Evolutionary conservation across 2,888 invertebrate species (phyloP), one percentile per base, ranked within the genome.

Genomic region (Rotaria macrura): DNA sequence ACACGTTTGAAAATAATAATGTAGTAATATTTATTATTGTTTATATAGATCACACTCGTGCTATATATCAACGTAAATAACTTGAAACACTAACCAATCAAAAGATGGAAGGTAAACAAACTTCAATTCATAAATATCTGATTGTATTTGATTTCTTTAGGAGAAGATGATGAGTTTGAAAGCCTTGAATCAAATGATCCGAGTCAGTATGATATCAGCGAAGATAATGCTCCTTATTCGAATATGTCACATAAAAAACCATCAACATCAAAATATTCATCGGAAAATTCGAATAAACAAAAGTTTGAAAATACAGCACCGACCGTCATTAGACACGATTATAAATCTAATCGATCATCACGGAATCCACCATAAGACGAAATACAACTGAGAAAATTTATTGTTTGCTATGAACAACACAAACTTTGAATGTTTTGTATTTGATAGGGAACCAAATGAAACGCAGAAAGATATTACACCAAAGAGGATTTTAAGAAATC

Each of bases 61-160:
- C 79, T 9, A 79, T 79, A 7, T 79, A 79, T 79, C 79, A 79
- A 79, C 79, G 79, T 79, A 79, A 79, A 79, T 5, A 43, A 43
- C 14, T 79, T 3, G 79, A 79, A 79, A 10, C 20, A n/a, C n/a
- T 79, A 23, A 79, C 79, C 12, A 23, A 79, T n/a, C 25, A 43
- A 43, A 43, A 40, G n/a, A 79, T n/a, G 5, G 43, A 79, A 25
- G 40, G 72, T 72, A 72, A n/a, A 12, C 29, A 12, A 57, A 57
- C n/a, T n/a, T 57, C 6, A 10, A 57, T n/a, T 57, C 14, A 0
- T 57, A 2, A 3, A 29, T 3, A 10, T 29, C 2, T 25, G n/a
- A 25, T 57, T 2, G 7, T 29, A 25, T 29, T 29, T 57, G 14
- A 49, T 57, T 57, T 9, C 20, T 12, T 29, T 29, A 57, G 55